These are phyloP conservation scores for Epizoanthus fatuus DNA, from an alignment of 92 coral and sea anemone genomes.

Conservation along the genomic window DNA sequence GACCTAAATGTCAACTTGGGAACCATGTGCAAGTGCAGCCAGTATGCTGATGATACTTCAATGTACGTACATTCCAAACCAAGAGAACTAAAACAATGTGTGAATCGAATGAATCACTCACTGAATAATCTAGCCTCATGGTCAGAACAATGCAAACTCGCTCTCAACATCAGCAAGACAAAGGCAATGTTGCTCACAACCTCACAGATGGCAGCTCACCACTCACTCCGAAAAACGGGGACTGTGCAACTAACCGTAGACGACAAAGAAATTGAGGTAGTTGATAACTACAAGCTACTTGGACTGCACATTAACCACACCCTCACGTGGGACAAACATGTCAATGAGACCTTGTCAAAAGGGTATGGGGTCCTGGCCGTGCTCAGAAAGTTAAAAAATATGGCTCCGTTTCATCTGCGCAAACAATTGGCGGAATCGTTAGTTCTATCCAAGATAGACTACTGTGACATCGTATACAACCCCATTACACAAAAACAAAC, in stretches of 20 bases:
- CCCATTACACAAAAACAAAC: neutral
- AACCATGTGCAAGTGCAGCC: too few relatives aligned
- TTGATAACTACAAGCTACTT: neutral
- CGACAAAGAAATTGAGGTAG: constrained; percentile 12
- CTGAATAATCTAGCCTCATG: too few relatives aligned
- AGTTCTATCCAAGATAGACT: neutral
- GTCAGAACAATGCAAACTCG: neutral
- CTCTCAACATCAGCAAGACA: neutral
- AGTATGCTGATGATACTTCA: too few relatives aligned
- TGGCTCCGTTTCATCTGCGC: too few relatives aligned
- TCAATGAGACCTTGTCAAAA: neutral
- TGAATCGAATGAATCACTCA: too few relatives aligned
- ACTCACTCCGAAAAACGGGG: neutral
- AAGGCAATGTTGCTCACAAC: too few relatives aligned
- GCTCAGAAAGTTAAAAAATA: neutral
- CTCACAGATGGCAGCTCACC: constrained; percentile 10
- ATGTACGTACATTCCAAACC: too few relatives aligned
- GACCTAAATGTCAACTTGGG: too few relatives aligned
- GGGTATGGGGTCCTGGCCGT: neutral
- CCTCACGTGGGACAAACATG: too few relatives aligned
- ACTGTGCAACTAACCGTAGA: neutral
- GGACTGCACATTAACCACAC: neutral
- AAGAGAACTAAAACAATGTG: too few relatives aligned
- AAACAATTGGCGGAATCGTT: too few relatives aligned
- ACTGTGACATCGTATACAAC: neutral